phyloP scores from a whole-genome alignment of 2,113 vertebrate genomes.

The Oncorhynchus tshawytscha region DNA sequence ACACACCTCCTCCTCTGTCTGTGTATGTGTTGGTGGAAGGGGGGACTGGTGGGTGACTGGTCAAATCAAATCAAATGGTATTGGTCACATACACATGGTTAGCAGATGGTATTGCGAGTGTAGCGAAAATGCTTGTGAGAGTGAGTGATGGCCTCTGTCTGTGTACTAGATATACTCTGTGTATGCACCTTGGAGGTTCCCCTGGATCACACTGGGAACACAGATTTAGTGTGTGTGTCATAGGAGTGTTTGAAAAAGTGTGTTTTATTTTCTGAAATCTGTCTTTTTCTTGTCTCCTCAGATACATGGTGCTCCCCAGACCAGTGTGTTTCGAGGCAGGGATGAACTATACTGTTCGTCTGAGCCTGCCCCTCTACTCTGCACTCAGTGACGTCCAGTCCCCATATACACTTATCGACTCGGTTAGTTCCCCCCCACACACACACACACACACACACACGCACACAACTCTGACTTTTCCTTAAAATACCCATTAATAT shows the following conservation, averaged over 20 bases:
- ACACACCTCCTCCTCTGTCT: slow-evolving; percentile 23
- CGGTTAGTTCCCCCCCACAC: slow-evolving; percentile 72
- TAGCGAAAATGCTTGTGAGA: too few relatives aligned
- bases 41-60: too few relatives aligned
- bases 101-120: not conserved
- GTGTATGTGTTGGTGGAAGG: not conserved
- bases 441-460: not conserved
- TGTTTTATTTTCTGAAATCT: not conserved
- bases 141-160: not conserved
- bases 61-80: too few relatives aligned
- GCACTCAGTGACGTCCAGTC: slow-evolving; percentile 78
- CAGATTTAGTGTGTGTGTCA: too few relatives aligned
- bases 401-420: slow-evolving; percentile 93
- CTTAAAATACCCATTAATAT: too few relatives aligned
- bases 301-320: slow-evolving; percentile 83
- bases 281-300: slow-evolving; percentile 50
- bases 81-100: not conserved
- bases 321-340: slow-evolving; percentile 91
- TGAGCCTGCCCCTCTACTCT: slow-evolving; percentile 88
- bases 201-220: too few relatives aligned
- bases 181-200: too few relatives aligned
- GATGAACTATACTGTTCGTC: slow-evolving; percentile 88
- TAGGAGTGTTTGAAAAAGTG: too few relatives aligned
- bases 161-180: too few relatives aligned
- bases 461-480: not conserved